A percentile compares a stretch with the other conserved stretches of the same genome.
phyloP scores from a whole-genome alignment of 2,797 vertebrate genomes.

The Karalla daura region DNA sequence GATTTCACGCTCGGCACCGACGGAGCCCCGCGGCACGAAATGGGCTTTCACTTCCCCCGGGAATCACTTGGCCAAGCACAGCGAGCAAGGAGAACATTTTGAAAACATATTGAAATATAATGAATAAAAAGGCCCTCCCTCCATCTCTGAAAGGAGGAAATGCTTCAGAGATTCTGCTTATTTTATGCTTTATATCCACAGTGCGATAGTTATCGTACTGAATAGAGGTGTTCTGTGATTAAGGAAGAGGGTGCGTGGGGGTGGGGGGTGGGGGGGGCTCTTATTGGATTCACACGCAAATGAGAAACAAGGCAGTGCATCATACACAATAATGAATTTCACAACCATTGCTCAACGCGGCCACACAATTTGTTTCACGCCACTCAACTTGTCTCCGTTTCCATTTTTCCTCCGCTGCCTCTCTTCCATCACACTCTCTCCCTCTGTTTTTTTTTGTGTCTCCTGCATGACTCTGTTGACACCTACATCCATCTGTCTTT shows the following conservation, averaged over 20 bases:
- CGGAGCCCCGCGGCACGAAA: slow-evolving; percentile 71
- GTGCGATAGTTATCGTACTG: slow-evolving; percentile 34
- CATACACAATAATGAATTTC: slow-evolving; percentile 41
- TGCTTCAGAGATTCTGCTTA: slow-evolving; percentile 36
- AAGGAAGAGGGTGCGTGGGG: too few species aligned
- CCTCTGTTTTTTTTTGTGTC: slow-evolving; percentile 29
- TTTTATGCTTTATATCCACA: slow-evolving; percentile 30
- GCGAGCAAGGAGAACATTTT: slow-evolving; percentile 68
- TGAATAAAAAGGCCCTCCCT: slow-evolving; percentile 66
- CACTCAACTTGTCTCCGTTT: slow-evolving; percentile 40
- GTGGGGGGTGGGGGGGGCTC: too few species aligned
- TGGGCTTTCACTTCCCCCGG: slow-evolving; percentile 75
- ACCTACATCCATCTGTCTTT: slow-evolving; percentile 80
- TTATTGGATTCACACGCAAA: slow-evolving; percentile 46
- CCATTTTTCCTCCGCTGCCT: slow-evolving; percentile 20
- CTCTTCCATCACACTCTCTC: slow-evolving; percentile 37
- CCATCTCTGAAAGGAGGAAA: slow-evolving; percentile 38
- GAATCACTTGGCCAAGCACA: slow-evolving; percentile 74
- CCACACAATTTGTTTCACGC: slow-evolving; percentile 43
- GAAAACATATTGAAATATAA: slow-evolving; percentile 80
- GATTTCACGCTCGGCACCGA: slow-evolving; percentile 82
- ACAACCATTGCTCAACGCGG: slow-evolving; percentile 34
- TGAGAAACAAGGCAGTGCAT: slow-evolving; percentile 80
- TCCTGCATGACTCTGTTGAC: slow-evolving; percentile 75
- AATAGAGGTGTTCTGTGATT: slow-evolving; percentile 42